Evolutionary conservation across 2,113 vertebrate species (phyloP).

Genomic region (Delphinus delphis): DNA sequence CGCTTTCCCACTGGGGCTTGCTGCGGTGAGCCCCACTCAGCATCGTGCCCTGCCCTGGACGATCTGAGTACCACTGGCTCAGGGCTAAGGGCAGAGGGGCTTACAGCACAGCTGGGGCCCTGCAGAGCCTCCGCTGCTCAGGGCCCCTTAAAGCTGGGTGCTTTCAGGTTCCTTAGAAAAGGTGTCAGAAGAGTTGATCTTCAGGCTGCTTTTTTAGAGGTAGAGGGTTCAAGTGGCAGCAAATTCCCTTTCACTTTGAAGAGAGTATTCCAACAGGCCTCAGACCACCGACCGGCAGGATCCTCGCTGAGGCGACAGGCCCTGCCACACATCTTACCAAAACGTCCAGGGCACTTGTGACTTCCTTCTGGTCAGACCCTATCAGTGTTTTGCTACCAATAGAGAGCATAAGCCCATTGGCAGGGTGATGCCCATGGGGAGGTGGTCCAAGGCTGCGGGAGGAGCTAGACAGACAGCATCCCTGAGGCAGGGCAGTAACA

Average conservation of each 20-base stretch:
- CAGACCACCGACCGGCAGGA: not conserved
- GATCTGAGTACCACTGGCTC: too few relatives aligned
- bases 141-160: not conserved
- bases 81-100: not conserved
- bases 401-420: rapidly evolving
- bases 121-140: not conserved
- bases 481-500: not conserved
- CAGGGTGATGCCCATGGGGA: not conserved
- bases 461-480: not conserved
- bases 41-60: not conserved
- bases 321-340: not conserved
- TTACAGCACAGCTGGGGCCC: not conserved
- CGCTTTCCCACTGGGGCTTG: too few relatives aligned
- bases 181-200: not conserved
- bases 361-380: not conserved
- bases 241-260: not conserved
- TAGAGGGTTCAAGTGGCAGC: not conserved
- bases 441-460: not conserved
- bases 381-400: rapidly evolving
- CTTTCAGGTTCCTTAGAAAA: not conserved
- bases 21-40: not conserved
- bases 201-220: not conserved
- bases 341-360: not conserved
- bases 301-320: not conserved
- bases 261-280: not conserved